Conservation (phyloP, 2,888 invertebrate species). For the Eupithecia abbreviata region DNA sequence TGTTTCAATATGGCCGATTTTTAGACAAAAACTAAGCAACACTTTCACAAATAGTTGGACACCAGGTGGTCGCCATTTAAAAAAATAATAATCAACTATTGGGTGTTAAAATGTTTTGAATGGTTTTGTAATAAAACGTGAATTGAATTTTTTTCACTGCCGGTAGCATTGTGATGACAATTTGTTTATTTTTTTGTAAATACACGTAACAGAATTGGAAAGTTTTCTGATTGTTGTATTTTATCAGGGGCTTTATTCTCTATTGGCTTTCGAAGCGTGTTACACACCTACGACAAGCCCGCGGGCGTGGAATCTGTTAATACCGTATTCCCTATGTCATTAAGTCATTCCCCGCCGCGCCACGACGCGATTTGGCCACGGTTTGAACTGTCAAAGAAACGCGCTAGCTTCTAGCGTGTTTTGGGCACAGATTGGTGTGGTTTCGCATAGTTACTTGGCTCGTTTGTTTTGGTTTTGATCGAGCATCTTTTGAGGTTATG, state of each 20-base stretch:
- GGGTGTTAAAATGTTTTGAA: constrained; percentile 61
- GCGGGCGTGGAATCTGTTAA: no score
- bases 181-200: constrained; percentile 20
- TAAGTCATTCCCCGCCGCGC: no score
- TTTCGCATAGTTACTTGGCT: no score
- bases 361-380: no score
- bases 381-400: no score
- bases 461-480: no score
- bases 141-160: constrained; percentile 59
- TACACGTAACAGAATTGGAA: constrained; percentile 23
- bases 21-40: constrained; percentile 53
- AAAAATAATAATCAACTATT: constrained; percentile 63
- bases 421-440: no score
- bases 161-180: constrained; percentile 35
- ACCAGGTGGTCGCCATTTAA: constrained; percentile 52
- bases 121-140: constrained; percentile 61
- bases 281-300: no score
- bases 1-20: constrained; percentile 53
- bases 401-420: no score
- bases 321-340: no score
- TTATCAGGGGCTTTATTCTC: background rate
- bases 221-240: constrained; percentile 35
- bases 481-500: no score
- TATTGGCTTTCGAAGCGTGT: no score
- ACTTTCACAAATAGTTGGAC: constrained; percentile 71